A percentile compares a stretch with the other conserved stretches of the same genome.
Conservation (phyloP, 2,113 vertebrate species). For the Myodes glareolus region DNA sequence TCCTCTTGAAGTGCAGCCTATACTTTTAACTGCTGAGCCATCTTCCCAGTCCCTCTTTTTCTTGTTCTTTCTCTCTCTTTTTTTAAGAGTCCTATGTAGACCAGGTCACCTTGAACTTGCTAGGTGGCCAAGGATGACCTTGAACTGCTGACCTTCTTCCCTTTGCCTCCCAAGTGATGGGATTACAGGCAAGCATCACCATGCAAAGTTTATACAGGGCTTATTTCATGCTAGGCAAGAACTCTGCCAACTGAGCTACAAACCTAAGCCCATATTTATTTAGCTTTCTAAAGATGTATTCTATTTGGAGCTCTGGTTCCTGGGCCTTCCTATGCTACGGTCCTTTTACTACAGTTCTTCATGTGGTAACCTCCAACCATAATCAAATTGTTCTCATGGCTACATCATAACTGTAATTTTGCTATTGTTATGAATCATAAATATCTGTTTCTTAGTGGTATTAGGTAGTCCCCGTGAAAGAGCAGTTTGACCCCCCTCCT, state of each 20-base stretch:
- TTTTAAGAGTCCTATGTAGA: background rate
- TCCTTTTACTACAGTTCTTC: background rate
- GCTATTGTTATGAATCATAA: background rate
- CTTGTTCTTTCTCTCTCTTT: background rate
- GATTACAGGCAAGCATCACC: background rate
- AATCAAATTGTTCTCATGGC: background rate
- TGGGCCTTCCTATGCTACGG: background rate
- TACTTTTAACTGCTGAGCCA: background rate
- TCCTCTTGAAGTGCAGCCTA: background rate
- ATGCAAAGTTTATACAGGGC: background rate
- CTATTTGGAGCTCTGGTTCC: background rate
- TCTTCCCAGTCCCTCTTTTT: background rate
- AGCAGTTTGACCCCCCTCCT: background rate
- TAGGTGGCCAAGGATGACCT: background rate
- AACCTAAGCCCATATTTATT: background rate
- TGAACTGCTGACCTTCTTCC: background rate
- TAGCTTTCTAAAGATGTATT: constrained; percentile 45
- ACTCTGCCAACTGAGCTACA: background rate
- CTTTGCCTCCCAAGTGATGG: background rate
- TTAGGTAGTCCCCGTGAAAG: background rate
- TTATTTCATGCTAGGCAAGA: background rate
- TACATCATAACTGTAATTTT: background rate
- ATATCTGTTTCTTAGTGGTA: background rate
- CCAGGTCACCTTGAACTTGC: background rate
- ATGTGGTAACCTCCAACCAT: background rate